Base-by-base conservation (phyloP, 2,797 vertebrate genomes). In the Schizothorax lantsangensis region DNA sequence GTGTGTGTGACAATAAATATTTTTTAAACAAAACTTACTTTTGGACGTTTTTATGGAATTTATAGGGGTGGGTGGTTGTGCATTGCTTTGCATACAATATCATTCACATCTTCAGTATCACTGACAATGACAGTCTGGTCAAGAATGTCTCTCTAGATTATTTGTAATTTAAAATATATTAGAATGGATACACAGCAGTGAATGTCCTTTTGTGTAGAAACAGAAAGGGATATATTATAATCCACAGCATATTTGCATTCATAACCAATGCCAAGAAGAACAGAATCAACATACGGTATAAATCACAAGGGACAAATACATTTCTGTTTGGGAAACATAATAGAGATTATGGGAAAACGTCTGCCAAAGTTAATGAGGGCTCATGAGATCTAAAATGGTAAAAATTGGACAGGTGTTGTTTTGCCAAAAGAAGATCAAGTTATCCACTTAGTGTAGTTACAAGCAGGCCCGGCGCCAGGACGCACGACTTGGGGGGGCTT, bases 1-100 rank as follows among this genome's bases (percentile, higher is more conserved):
- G 77, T 87, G 78, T 84, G 40, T 88, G 88, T 88, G 87, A 87
- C 78, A 91, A 90, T 88, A 90, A 90, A 90, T 68, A 38, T 84
- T 88, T 89, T 92, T 88, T 88, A 88, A 91, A 89, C 86, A 86
- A 89, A 90, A 71, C 0, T 21, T 59, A 7, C 36, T 33, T 33
- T 49, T 23, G 36, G 43, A 23, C 52, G 19, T 40, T 33, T 87
- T 83, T 66, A 30, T 52, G 47, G 23, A 38, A 43, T 59, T 72
- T 47, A 14, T 6, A 26, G 15, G 10, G 17, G 52, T 8, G 6
- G n/a, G 0, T 68, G 59, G 21, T 68, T 49, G 19, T 68, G 62
- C 33, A 33, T 68, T 47, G 40, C 2, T 66, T 66, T 66, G 9
- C 8, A 80, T 30, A 30, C 30, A 30, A 30, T 30, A 5, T 81